Evolutionary conservation across 2,113 vertebrate species (phyloP).

Genomic region (Conger conger): DNA sequence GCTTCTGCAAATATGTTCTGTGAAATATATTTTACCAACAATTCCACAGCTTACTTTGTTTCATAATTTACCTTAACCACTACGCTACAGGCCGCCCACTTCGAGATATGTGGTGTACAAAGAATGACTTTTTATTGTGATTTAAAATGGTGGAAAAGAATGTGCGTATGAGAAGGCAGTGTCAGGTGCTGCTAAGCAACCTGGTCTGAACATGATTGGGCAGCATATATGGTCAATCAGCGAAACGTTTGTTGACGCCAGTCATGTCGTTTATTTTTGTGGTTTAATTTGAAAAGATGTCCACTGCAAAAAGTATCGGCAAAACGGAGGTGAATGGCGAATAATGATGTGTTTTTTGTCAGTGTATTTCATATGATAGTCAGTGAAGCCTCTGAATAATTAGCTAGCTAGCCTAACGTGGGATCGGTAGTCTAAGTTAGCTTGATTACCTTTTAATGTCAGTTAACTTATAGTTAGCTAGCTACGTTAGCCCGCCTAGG

Average conservation of each 20-base stretch:
- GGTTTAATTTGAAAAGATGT: constrained; percentile 63
- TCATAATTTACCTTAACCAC: no score
- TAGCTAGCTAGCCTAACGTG: background rate
- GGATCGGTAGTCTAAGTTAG: no score
- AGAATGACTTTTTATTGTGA: background rate
- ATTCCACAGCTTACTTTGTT: background rate
- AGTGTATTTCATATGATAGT: background rate
- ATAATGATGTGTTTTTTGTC: background rate
- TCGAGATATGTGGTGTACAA: no score
- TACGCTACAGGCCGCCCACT: no score
- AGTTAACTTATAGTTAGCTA: background rate
- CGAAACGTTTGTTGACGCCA: constrained; percentile 36
- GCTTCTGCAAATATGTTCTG: no score
- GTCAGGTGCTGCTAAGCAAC: constrained; percentile 28
- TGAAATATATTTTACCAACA: background rate
- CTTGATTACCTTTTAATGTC: background rate
- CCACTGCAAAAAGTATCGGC: constrained; percentile 59
- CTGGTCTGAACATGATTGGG: constrained; percentile 53
- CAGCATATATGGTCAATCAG: constrained; percentile 43
- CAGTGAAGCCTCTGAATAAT: background rate
- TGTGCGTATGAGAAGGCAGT: background rate
- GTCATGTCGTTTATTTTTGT: constrained; percentile 28
- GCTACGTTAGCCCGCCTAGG: background rate
- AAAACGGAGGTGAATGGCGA: constrained; percentile 55
- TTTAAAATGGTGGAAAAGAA: background rate